A percentile compares a stretch with the other conserved stretches of the same genome.
Conservation (phyloP, 2,888 invertebrate species). For the Phengaris arion region DNA sequence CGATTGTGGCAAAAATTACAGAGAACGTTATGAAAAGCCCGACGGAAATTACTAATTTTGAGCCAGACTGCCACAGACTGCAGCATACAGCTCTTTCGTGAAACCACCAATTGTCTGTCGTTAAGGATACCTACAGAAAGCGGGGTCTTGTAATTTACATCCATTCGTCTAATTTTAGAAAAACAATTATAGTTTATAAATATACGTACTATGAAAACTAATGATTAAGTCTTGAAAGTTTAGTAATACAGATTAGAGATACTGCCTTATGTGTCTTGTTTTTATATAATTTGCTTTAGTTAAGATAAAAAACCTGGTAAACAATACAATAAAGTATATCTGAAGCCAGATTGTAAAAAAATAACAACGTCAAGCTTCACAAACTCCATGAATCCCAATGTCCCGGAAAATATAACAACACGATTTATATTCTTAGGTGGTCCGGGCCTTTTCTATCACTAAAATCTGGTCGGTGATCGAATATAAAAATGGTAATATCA, state of each 20-base stretch:
- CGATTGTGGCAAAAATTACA: background rate
- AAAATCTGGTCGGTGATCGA: conserved; percentile 62
- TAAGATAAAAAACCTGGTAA: no score
- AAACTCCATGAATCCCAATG: conserved; percentile 78
- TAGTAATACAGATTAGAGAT: no score
- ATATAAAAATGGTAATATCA: conserved; percentile 29
- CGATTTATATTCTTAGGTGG: conserved; percentile 75
- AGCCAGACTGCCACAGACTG: background rate
- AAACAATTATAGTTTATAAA: background rate
- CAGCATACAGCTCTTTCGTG: background rate
- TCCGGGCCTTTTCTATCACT: conserved; percentile 68
- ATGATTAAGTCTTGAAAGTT: no score
- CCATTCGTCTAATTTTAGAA: background rate
- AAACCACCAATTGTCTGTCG: conserved; percentile 1
- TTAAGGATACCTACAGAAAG: background rate
- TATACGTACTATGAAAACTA: background rate
- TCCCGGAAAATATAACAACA: conserved; percentile 78
- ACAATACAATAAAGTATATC: conserved; percentile 43
- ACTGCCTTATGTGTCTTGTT: no score
- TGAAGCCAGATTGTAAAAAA: conserved; percentile 50
- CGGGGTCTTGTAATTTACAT: background rate
- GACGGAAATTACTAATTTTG: conserved; percentile 23
- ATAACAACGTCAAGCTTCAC: conserved; percentile 65
- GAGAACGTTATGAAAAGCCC: background rate
- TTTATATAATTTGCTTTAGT: no score